Conservation (phyloP, 2,888 invertebrate genomes). For the Parnassius mnemosyne region DNA sequence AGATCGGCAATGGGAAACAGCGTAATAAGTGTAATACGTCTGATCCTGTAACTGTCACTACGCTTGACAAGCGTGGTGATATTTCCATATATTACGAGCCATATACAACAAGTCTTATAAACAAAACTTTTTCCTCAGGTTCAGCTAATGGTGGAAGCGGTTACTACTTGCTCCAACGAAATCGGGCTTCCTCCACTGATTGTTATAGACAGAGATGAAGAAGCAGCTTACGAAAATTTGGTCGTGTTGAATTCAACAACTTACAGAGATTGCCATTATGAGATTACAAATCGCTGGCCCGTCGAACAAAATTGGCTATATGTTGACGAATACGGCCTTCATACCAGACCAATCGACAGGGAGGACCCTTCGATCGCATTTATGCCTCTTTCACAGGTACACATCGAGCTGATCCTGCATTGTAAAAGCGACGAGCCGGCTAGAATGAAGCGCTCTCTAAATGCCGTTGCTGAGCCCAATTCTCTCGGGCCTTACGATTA, state of each 20-base stretch:
- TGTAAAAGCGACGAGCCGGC: slow-evolving; percentile 46
- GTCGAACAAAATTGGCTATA: slow-evolving; percentile 62
- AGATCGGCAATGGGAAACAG: no score
- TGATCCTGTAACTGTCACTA: no score
- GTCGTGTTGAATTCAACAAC: slow-evolving; percentile 46
- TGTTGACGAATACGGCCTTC: slow-evolving; percentile 59
- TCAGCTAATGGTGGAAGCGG: slow-evolving; percentile 50
- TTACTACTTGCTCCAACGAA: slow-evolving; percentile 44
- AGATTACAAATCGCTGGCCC: slow-evolving; percentile 64
- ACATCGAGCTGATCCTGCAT: slow-evolving; percentile 62
- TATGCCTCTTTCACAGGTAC: slow-evolving; percentile 72
- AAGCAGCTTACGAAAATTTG: slow-evolving; percentile 54
- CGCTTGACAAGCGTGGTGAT: no score
- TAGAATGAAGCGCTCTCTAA: slow-evolving; percentile 52
- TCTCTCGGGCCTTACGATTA: slow-evolving; percentile 56
- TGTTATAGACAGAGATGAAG: slow-evolving; percentile 64
- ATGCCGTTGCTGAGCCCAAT: slow-evolving; percentile 33
- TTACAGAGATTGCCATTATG: slow-evolving; percentile 53
- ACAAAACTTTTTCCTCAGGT: slow-evolving; percentile 42
- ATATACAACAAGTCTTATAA: no score
- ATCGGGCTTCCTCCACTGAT: slow-evolving; percentile 56
- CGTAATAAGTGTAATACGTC: no score
- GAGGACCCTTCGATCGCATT: slow-evolving; percentile 69
- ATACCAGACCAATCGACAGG: slow-evolving; percentile 61
- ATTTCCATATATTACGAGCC: no score